These are phyloP conservation scores for Macheiramphus alcinus DNA, from an alignment of 2,113 vertebrate genomes.

Conservation along the genomic window DNA sequence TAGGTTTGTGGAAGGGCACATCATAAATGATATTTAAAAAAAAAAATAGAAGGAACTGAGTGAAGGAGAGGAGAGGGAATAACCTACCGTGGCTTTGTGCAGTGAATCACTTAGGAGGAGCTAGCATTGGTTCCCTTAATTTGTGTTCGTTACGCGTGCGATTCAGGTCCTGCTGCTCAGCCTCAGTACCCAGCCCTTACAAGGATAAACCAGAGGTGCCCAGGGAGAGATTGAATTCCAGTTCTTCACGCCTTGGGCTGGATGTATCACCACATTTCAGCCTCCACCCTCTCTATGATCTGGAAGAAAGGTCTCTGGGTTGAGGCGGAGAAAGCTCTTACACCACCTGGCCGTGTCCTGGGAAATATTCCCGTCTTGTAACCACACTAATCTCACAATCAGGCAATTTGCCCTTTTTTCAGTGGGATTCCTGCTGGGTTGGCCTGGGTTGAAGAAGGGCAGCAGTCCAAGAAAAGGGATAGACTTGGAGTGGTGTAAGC, in stretches of 20 bases:
- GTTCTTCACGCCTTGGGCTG: neutral
- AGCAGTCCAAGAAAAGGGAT: neutral
- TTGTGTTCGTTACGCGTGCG: neutral
- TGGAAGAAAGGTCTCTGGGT: neutral
- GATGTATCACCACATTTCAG: neutral
- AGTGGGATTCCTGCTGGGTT: neutral
- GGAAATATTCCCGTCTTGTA: neutral
- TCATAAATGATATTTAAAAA: neutral
- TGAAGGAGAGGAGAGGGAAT: neutral
- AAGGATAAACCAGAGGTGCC: neutral
- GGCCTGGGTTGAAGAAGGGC: neutral
- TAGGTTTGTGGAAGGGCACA: neutral
- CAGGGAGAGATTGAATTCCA: neutral
- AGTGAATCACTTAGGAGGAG: neutral
- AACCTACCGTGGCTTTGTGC: neutral
- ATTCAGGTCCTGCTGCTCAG: neutral
- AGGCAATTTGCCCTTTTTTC: neutral
- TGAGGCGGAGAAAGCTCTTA: neutral
- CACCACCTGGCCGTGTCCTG: neutral
- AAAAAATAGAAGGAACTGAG: neutral
- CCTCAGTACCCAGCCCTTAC: neutral
- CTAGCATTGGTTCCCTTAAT: too few species aligned
- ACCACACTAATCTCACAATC: accelerated
- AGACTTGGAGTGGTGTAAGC: neutral
- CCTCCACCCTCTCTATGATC: neutral